Conservation (phyloP, 2,888 invertebrate genomes). For the Acanthoscelides obtectus region DNA sequence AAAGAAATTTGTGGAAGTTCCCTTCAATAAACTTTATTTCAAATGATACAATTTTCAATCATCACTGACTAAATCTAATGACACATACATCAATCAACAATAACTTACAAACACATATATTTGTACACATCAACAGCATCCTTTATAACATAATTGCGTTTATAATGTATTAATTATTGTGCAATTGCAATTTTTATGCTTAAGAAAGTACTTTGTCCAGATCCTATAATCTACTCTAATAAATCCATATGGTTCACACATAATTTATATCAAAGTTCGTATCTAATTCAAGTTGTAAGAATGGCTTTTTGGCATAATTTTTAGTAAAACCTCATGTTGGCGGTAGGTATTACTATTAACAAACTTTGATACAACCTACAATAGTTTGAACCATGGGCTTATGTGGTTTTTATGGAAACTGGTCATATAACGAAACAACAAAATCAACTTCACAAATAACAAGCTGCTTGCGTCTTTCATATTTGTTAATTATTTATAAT, state of each 20-base stretch:
- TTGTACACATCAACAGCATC: neutral
- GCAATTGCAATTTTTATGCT: neutral
- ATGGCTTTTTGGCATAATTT: too few relatives aligned
- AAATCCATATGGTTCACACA: too few relatives aligned
- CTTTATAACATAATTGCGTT: neutral
- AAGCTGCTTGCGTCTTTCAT: neutral
- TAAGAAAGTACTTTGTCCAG: too few relatives aligned
- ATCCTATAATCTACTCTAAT: too few relatives aligned
- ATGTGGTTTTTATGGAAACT: too few relatives aligned
- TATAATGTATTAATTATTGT: neutral
- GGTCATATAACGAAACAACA: neutral
- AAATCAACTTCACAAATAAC: neutral
- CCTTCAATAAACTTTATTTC: neutral
- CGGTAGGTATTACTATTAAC: too few relatives aligned
- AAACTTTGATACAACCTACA: too few relatives aligned
- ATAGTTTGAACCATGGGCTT: too few relatives aligned
- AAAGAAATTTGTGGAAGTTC: neutral
- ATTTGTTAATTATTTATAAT: neutral
- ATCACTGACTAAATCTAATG: neutral
- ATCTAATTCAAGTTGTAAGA: too few relatives aligned
- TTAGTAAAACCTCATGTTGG: too few relatives aligned
- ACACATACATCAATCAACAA: neutral
- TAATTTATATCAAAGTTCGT: too few relatives aligned
- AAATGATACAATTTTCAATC: neutral
- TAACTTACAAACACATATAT: neutral